These are phyloP conservation scores for Eutolmus rufibarbis DNA, from an alignment of 2,888 invertebrate species.

Conservation along the genomic window DNA sequence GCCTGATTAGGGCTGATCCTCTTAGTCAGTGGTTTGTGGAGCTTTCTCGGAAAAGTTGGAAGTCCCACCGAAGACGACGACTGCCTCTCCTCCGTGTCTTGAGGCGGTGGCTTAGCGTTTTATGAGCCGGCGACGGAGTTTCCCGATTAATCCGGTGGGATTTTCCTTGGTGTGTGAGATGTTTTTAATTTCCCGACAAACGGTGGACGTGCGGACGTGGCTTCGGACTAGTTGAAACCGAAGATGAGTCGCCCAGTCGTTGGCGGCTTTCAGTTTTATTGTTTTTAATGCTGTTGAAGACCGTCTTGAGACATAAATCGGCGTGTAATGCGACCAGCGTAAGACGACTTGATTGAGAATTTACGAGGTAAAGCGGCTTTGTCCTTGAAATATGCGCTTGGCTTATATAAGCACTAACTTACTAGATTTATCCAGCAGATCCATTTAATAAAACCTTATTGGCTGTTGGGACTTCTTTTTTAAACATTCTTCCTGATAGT, in stretches of 20 bases:
- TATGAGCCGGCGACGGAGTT: slow-evolving; percentile 4
- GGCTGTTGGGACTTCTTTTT: not conserved
- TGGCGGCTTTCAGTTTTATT: slow-evolving; percentile 9
- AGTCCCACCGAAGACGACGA: not conserved
- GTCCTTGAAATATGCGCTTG: not conserved
- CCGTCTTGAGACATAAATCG: not conserved
- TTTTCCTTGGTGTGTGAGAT: not conserved
- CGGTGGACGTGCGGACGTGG: not conserved
- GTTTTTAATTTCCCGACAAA: slow-evolving; percentile 3
- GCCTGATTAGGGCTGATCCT: slow-evolving; percentile 25
- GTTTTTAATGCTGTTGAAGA: not conserved
- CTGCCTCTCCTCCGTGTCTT: not conserved
- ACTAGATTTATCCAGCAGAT: not conserved
- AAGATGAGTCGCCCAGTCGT: not conserved
- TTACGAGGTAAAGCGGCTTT: slow-evolving; percentile 11
- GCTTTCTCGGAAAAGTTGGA: slow-evolving; percentile 13
- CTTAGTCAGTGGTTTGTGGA: slow-evolving; percentile 28
- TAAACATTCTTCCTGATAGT: not conserved
- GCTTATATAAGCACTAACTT: not conserved
- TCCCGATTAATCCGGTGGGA: slow-evolving; percentile 19
- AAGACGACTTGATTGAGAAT: not conserved
- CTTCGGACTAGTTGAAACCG: not conserved
- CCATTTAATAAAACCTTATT: not conserved
- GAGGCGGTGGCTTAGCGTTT: slow-evolving; percentile 12
- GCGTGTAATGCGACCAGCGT: not conserved